Evolutionary conservation across 2,797 vertebrate species (phyloP).

Genomic region (Cacajao melanocephalus): DNA sequence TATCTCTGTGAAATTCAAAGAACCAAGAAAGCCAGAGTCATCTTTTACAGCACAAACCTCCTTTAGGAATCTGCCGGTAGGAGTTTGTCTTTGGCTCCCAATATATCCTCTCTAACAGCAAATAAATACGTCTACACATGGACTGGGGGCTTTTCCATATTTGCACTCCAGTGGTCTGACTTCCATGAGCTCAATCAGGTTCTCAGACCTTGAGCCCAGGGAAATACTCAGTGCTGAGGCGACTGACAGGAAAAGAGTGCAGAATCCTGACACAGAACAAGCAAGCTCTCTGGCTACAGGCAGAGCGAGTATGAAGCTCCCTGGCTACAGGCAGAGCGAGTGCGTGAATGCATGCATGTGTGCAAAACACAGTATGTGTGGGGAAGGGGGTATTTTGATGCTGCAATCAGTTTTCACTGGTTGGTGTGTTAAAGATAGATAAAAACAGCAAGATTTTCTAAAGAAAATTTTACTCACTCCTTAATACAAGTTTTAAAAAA

Average conservation of each 20-base stretch:
- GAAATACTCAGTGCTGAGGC: background rate
- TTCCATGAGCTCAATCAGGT: background rate
- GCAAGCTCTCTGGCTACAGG: background rate
- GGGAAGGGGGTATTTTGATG: background rate
- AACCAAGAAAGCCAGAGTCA: background rate
- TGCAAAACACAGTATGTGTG: background rate
- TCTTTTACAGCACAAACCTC: background rate
- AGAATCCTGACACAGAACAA: background rate
- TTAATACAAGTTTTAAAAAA: background rate
- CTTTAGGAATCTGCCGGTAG: background rate
- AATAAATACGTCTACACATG: background rate
- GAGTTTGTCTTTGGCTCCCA: background rate
- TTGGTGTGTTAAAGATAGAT: background rate
- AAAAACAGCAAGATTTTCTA: background rate
- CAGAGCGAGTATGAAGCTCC: background rate
- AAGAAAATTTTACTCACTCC: background rate
- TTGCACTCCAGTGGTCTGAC: background rate
- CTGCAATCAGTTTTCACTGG: background rate
- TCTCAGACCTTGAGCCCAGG: background rate
- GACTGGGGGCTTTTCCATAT: background rate
- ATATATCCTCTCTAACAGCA: background rate
- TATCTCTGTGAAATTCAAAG: conserved; percentile 14
- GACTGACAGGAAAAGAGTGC: background rate
- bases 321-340: background rate
- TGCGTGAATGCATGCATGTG: background rate